Conservation (phyloP, 2,797 vertebrate genomes). For the Leptatherina wallacei region DNA sequence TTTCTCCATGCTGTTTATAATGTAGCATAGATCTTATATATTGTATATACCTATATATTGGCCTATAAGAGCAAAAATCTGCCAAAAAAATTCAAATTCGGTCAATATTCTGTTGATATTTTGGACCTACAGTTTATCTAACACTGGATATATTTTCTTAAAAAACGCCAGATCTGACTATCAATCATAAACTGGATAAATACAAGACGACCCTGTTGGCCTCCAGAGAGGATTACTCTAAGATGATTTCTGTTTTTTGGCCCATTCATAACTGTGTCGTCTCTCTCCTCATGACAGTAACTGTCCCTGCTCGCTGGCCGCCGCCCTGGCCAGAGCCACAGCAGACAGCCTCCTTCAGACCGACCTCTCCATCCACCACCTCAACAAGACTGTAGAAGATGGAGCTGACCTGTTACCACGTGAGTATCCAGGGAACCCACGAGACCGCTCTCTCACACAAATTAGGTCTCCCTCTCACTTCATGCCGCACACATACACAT, state of each 20-base stretch:
- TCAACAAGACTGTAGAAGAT: conserved; percentile 89
- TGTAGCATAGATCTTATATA: neutral
- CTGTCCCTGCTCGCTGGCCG: conserved; percentile 94
- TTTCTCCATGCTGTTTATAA: neutral
- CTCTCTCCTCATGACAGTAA: conserved; percentile 74
- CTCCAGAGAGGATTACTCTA: conserved; percentile 6
- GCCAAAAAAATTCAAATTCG: neutral
- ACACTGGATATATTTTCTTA: neutral
- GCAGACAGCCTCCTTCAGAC: conserved; percentile 92
- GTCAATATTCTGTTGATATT: neutral
- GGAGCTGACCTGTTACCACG: conserved; percentile 90
- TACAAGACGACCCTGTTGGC: neutral
- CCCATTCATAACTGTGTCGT: conserved; percentile 31
- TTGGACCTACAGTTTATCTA: neutral
- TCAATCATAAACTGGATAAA: conserved; percentile 1
- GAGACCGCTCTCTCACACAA: conserved; percentile 36
- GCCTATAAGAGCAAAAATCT: conserved; percentile 9
- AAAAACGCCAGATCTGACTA: neutral
- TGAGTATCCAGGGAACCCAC: conserved; percentile 77
- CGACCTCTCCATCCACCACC: conserved; percentile 89
- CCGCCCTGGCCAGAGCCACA: conserved; percentile 93
- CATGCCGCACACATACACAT: conserved; percentile 51
- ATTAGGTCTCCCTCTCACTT: conserved; percentile 63
- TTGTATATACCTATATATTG: neutral
- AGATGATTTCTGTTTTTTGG: conserved; percentile 14